Percentiles rank a stretch among this genome's conserved stretches.
phyloP scores from a whole-genome alignment of 2,888 invertebrate species.

The Marasmarcha lunaedactyla region DNA sequence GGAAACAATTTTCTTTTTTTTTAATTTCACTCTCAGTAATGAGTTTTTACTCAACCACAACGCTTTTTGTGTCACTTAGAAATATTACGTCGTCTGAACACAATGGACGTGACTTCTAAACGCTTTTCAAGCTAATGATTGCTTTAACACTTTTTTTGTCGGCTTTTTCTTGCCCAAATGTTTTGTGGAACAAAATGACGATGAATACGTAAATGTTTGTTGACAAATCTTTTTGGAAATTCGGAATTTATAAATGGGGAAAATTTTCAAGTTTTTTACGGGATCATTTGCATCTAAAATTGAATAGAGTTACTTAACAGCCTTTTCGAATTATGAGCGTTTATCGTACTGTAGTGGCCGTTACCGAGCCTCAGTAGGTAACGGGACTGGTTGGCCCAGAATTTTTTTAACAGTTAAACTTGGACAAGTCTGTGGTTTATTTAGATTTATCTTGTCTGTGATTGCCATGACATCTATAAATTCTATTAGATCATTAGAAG shows the following conservation, averaged over 20 bases:
- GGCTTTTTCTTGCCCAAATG: background rate
- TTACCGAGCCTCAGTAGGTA: slow-evolving; percentile 27
- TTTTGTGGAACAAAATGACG: background rate
- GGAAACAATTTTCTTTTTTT: too few relatives aligned
- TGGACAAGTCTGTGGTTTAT: slow-evolving; percentile 29
- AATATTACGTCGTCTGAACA: slow-evolving; percentile 1
- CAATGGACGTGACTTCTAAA: slow-evolving; percentile 3
- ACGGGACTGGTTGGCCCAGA: slow-evolving; percentile 36
- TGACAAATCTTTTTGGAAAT: too few relatives aligned
- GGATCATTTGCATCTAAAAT: too few relatives aligned
- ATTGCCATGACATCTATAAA: slow-evolving; percentile 1
- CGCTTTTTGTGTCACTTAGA: slow-evolving; percentile 13
- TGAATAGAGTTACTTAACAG: too few relatives aligned
- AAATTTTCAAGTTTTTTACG: too few relatives aligned
- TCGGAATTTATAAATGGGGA: too few relatives aligned
- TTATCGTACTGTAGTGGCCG: slow-evolving; percentile 10
- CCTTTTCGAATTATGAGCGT: background rate
- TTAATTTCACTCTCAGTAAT: slow-evolving; percentile 9
- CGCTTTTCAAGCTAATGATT: slow-evolving; percentile 16
- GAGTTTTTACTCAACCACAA: slow-evolving; percentile 10
- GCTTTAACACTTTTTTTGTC: slow-evolving; percentile 13
- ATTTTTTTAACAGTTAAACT: slow-evolving; percentile 45
- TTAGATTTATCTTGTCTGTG: slow-evolving; percentile 17
- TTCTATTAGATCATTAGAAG: slow-evolving; percentile 1
- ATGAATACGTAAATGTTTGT: slow-evolving; percentile 4